phyloP scores from a whole-genome alignment of 2,888 invertebrate genomes.

The Oscheius sp. region DNA sequence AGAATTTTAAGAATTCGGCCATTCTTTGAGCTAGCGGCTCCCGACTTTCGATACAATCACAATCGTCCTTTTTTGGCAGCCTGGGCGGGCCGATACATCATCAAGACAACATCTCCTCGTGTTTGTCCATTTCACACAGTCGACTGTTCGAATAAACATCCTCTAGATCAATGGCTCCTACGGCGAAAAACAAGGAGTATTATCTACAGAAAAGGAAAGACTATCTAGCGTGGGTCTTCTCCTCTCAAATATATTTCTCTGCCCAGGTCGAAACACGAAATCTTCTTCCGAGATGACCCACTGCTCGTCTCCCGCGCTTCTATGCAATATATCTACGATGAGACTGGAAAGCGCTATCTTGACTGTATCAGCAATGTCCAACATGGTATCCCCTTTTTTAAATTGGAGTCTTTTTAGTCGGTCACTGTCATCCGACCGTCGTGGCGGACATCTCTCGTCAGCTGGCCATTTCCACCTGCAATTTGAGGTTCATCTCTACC shows the following conservation, averaged over 20 bases:
- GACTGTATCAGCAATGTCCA: constrained; percentile 99
- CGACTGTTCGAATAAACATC: no score
- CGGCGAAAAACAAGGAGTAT: no score
- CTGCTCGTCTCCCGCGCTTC: constrained; percentile 90
- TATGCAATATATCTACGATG: constrained; percentile 96
- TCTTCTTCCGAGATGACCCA: constrained; percentile 91
- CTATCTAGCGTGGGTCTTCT: no score
- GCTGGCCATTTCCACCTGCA: constrained; percentile 91
- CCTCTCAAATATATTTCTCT: neutral
- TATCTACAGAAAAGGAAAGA: no score
- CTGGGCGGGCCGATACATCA: no score
- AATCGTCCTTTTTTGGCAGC: no score
- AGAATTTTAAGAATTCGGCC: no score
- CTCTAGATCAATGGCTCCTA: no score
- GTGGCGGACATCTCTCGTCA: constrained; percentile 90
- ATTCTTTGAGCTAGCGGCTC: no score
- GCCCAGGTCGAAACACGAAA: constrained; percentile 88
- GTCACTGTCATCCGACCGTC: constrained; percentile 95
- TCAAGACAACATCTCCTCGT: no score
- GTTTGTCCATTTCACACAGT: no score
- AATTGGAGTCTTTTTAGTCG: constrained; percentile 80
- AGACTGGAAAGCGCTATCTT: constrained; percentile 87
- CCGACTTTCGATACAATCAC: no score
- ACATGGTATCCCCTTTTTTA: constrained; percentile 81
- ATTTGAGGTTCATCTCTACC: constrained; percentile 94